Conservation (phyloP, 2,888 invertebrate genomes). For the Dermolepida albohirtum region DNA sequence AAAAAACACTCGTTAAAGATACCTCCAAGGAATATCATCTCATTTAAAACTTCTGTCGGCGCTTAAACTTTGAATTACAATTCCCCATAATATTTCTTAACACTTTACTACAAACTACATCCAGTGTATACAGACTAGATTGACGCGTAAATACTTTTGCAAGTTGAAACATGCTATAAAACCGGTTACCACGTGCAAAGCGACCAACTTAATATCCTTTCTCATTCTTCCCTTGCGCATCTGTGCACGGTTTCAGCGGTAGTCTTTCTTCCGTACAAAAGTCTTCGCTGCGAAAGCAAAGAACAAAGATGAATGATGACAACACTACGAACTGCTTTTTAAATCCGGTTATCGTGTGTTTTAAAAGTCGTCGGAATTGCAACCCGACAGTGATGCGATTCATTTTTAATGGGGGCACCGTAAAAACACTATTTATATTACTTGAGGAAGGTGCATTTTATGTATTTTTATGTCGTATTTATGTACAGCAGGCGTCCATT, state of each 20-base stretch:
- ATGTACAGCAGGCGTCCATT: conserved; percentile 15
- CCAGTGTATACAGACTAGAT: too few species aligned
- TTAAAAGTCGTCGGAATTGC: conserved; percentile 7
- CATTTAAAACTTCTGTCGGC: too few species aligned
- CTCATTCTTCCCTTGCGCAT: conserved; percentile 1
- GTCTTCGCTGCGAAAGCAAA: too few species aligned
- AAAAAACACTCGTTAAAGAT: too few species aligned
- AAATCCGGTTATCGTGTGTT: neutral
- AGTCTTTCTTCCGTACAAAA: conserved; percentile 1
- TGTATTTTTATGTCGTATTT: conserved; percentile 1
- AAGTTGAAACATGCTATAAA: conserved; percentile 31
- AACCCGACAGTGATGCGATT: conserved; percentile 7
- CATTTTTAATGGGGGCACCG: conserved; percentile 10
- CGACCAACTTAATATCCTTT: conserved; percentile 6
- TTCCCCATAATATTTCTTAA: too few species aligned
- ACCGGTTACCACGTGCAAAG: conserved; percentile 23
- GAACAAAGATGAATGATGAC: conserved; percentile 15
- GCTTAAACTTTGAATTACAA: too few species aligned
- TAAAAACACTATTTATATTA: conserved; percentile 22
- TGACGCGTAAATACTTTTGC: conserved; percentile 7
- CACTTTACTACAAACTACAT: too few species aligned
- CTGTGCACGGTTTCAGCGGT: neutral
- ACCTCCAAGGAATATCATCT: too few species aligned
- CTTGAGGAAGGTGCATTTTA: neutral
- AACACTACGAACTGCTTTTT: neutral